phyloP scores from a whole-genome alignment of 2,797 vertebrate species.

The Cryptoblepharus egeriae region DNA sequence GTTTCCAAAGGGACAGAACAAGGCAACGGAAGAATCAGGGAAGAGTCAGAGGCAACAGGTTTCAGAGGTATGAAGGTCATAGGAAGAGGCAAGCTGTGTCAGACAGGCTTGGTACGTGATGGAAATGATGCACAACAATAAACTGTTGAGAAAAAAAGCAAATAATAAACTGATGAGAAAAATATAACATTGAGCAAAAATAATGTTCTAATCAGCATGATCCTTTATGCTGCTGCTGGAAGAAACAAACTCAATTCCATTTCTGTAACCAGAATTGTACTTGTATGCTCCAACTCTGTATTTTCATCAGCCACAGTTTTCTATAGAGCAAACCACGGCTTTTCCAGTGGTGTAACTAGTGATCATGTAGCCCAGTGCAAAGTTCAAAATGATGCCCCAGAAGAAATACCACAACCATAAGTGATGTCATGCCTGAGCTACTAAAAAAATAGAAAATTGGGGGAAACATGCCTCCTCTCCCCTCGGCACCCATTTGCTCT shows the following conservation, averaged over 20 bases:
- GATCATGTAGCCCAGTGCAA: no score
- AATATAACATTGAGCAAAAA: slow-evolving; percentile 51
- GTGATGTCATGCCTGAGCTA: no score
- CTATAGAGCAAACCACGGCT: not conserved
- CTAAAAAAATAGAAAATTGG: no score
- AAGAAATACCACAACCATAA: no score
- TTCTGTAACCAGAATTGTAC: slow-evolving; percentile 2
- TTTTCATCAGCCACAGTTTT: not conserved
- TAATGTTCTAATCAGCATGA: slow-evolving; percentile 18
- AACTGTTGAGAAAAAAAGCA: slow-evolving; percentile 71
- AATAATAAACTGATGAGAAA: slow-evolving; percentile 67
- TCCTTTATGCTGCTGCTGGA: not conserved
- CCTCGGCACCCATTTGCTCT: no score
- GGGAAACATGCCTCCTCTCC: no score
- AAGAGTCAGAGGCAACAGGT: slow-evolving; percentile 70
- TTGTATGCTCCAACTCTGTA: accelerated
- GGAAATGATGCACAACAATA: slow-evolving; percentile 86
- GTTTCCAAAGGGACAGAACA: slow-evolving; percentile 57
- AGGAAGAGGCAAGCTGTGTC: slow-evolving; percentile 80
- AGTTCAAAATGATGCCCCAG: no score
- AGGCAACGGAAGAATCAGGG: slow-evolving; percentile 62
- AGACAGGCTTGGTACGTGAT: slow-evolving; percentile 86
- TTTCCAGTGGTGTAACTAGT: no score
- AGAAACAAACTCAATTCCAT: not conserved
- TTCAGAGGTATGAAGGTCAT: slow-evolving; percentile 71